Percentiles rank a stretch among this genome's conserved stretches.
Evolutionary conservation across 2,797 vertebrate species (phyloP).

Genomic region (Rhadinocentrus ornatus): DNA sequence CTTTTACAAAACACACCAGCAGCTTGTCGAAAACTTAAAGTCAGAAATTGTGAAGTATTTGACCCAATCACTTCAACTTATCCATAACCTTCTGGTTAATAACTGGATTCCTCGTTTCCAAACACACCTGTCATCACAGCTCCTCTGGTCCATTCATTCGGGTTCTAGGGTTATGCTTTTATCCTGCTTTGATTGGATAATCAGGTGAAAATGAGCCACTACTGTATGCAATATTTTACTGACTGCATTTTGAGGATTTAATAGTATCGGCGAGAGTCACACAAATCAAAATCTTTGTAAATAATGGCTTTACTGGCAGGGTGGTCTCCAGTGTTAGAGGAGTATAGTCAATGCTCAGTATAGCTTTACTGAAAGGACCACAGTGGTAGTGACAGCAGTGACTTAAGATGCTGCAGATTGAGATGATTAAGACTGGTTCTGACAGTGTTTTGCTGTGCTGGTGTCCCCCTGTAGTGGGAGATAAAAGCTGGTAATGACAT

Average conservation of each 20-base stretch:
- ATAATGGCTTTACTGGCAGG: slow-evolving; percentile 39
- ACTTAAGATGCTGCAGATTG: slow-evolving; percentile 47
- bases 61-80: neutral
- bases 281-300: slow-evolving; percentile 46
- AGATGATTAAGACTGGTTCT: slow-evolving; percentile 60
- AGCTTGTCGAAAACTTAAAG: slow-evolving; percentile 9
- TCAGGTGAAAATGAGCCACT: slow-evolving; percentile 2
- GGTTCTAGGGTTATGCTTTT: neutral
- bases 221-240: slow-evolving; percentile 14
- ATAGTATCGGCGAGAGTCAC: slow-evolving; percentile 24
- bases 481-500: slow-evolving; percentile 70
- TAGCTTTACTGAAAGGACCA: slow-evolving; percentile 10
- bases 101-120: neutral
- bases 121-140: neutral
- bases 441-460: slow-evolving; percentile 51
- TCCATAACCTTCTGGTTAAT: neutral
- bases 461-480: slow-evolving; percentile 54
- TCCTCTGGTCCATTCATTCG: slow-evolving; percentile 2
- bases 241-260: slow-evolving; percentile 47
- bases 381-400: slow-evolving; percentile 25
- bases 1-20: slow-evolving; percentile 47
- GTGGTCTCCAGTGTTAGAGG: slow-evolving; percentile 32
- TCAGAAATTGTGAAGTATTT: slow-evolving; percentile 7
- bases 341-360: slow-evolving; percentile 8
- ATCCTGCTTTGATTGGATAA: neutral